A percentile compares a stretch with the other conserved stretches of the same genome.
phyloP scores from a whole-genome alignment of 2,888 invertebrate species.

The Dimorphilus gyrociliatus region DNA sequence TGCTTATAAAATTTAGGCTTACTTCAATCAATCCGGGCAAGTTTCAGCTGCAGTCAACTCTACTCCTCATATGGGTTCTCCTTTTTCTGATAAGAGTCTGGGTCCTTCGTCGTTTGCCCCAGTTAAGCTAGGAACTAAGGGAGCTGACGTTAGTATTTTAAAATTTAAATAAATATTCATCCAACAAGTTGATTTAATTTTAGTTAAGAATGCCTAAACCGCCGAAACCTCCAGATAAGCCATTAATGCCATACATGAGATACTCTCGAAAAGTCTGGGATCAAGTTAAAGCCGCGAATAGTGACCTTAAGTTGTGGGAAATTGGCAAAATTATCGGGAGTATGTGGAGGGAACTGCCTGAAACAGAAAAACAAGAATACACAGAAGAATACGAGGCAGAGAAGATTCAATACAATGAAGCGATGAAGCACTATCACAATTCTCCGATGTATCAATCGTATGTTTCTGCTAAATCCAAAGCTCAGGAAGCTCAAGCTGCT shows the following conservation, averaged over 20 bases:
- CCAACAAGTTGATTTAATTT: too few species aligned
- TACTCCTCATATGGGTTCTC: too few species aligned
- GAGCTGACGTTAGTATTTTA: too few species aligned
- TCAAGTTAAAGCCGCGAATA: constrained; percentile 80
- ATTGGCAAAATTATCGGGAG: constrained; percentile 92
- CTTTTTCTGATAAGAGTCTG: too few species aligned
- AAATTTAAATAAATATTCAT: too few species aligned
- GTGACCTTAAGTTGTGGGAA: constrained; percentile 92
- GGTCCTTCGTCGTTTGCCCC: too few species aligned
- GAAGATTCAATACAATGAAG: constrained; percentile 75
- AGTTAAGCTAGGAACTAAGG: too few species aligned
- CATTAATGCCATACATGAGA: constrained; percentile 95
- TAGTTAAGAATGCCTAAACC: constrained; percentile 73
- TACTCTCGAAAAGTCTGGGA: constrained; percentile 96
- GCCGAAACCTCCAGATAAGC: constrained; percentile 94
- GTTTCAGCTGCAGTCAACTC: too few species aligned
- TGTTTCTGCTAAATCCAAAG: constrained; percentile 77
- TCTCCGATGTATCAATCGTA: constrained; percentile 83
- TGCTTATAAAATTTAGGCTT: too few species aligned
- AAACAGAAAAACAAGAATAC: constrained; percentile 75
- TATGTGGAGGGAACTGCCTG: constrained; percentile 91
- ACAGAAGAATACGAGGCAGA: constrained; percentile 90
- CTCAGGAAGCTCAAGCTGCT: constrained; percentile 29
- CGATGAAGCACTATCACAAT: constrained; percentile 80
- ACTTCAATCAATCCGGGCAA: too few species aligned